phyloP scores from a whole-genome alignment of 2,113 vertebrate genomes.

The Melanostigma gelatinosum region DNA sequence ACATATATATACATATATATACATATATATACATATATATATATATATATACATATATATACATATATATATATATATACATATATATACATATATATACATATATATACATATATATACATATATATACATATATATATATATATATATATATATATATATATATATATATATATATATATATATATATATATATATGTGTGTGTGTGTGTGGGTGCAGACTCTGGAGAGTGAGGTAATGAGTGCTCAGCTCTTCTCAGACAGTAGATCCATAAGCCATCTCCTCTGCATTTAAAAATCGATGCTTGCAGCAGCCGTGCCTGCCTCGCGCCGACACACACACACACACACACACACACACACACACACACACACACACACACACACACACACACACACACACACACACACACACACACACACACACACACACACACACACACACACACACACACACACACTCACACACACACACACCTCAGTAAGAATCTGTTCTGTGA shows the following conservation, averaged over 20 bases:
- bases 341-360: constrained; percentile 29
- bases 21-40: no score
- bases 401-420: no score
- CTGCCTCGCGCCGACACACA: constrained; percentile 29
- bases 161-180: no score
- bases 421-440: constrained; percentile 31
- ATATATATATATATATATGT: constrained; percentile 26
- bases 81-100: no score
- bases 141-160: no score
- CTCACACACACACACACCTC: constrained; percentile 27
- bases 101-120: no score
- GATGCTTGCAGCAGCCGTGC: constrained; percentile 70
- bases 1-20: constrained; percentile 23
- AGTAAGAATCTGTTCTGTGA: background rate
- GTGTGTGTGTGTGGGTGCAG: background rate
- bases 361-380: constrained; percentile 13
- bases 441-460: constrained; percentile 29
- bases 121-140: no score
- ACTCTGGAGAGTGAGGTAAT: constrained; percentile 71
- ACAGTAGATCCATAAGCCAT: constrained; percentile 75
- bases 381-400: background rate
- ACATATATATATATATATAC: no score
- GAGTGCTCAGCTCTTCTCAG: constrained; percentile 71
- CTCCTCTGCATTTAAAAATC: constrained; percentile 85
- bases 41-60: no score